Base-by-base conservation (phyloP, 2,113 vertebrate species). In the Jacana jacana region DNA sequence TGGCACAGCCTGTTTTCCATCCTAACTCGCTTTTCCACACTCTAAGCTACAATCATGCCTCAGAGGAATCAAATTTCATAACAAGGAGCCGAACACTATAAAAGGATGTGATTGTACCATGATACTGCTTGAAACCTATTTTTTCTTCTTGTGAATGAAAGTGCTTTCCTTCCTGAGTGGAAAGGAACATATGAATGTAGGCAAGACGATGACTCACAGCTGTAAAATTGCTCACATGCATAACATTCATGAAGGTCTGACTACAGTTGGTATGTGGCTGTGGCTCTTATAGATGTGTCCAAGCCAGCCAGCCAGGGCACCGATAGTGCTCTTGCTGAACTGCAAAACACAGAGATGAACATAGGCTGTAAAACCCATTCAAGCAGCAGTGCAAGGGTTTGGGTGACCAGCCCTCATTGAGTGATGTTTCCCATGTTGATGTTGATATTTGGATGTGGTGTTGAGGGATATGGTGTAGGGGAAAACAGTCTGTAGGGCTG, bases 121-220 rank as follows among this genome's bases (percentile, higher is more conserved):
- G 89, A 83, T 88, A 87, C 78, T 24, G 63, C 81, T 85, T 63
- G 58, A 94, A 95, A 94, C 40, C n/a, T 73, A 27, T 51, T 92
- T 93, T 92, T 92, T 40, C 35, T 94, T 89, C 42, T 69, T 1
- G 7, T 97, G 96, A 96, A 97, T 97, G 96, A 96, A 94, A 89
- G 15, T 0, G 0, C 9, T 95, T 88, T 71, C 42, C 80, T 88
- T 88, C 83, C 57, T 69, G 73, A 85, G 61, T 80, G 70, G 70
- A 96, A 88, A 89, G 46, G 52, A 86, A 40, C 88, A 80, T 89
- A 72, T 93, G 95, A 96, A 91, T 79, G 89, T 92, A 93, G 94
- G 92, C 81, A 92, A 92, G 81, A 85, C 35, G 86, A 94, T 97
- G 95, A 97, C 69, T 97, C 96, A 97, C 52, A 87, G 83, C 80